A percentile compares a stretch with the other conserved stretches of the same genome.
Conservation (phyloP, 2,797 vertebrate genomes). For the Pangasius larnaudii region DNA sequence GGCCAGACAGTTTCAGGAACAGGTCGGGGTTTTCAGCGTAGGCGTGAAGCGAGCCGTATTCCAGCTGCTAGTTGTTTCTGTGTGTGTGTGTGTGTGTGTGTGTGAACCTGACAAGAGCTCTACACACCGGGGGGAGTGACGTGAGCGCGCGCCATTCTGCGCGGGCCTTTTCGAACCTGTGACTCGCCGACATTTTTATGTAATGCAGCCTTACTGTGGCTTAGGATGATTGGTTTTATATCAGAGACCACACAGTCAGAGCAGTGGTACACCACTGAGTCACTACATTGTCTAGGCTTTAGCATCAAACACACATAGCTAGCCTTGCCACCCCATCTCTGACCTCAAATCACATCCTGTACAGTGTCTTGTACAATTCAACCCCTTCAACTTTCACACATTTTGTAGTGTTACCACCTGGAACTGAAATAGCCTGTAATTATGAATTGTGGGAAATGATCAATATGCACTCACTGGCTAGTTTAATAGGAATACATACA, state of each 20-base stretch:
- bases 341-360: neutral
- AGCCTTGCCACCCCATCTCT: neutral
- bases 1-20: neutral
- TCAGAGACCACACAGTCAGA: neutral
- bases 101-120: conserved; percentile 20
- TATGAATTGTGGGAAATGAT: neutral
- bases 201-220: neutral
- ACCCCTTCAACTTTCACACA: neutral
- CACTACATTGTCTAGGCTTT: neutral
- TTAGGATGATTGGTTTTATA: neutral
- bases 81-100: conserved; percentile 1
- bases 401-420: neutral
- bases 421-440: neutral
- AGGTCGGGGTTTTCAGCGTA: conserved; percentile 6
- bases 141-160: conserved; percentile 19
- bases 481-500: neutral
- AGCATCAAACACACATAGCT: neutral
- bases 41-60: conserved; percentile 28
- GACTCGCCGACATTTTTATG: neutral
- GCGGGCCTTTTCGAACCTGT: neutral
- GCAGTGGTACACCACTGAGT: neutral
- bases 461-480: neutral
- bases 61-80: conserved; percentile 24
- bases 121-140: conserved; percentile 20
- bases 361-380: neutral